A percentile compares a stretch with the other conserved stretches of the same genome.
These are phyloP conservation scores for Lamellibrachia columna DNA, from an alignment of 2,888 invertebrate genomes.

Conservation along the genomic window DNA sequence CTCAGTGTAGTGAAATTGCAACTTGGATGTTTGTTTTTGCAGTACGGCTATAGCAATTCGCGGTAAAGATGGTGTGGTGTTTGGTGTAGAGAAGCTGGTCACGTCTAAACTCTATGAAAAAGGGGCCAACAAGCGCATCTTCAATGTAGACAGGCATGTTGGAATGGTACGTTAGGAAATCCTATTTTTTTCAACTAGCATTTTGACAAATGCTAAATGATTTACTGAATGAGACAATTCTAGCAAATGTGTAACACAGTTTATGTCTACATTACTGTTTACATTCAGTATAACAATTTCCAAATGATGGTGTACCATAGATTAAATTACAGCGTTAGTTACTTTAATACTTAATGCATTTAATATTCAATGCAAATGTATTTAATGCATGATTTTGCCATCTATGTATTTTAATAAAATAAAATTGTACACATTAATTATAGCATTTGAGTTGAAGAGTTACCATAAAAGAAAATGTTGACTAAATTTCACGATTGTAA, in stretches of 20 bases:
- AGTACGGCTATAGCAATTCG: slow-evolving; percentile 91
- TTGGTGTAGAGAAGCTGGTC: slow-evolving; percentile 96
- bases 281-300: too few species aligned
- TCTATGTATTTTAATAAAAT: too few species aligned
- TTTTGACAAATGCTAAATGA: slow-evolving; percentile 3
- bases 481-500: background rate
- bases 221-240: background rate
- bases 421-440: too few species aligned
- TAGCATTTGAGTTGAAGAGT: background rate
- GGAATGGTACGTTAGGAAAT: slow-evolving; percentile 79
- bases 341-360: background rate
- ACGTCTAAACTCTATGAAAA: slow-evolving; percentile 92
- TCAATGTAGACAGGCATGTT: slow-evolving; percentile 91
- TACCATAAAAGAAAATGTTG: background rate
- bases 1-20: background rate
- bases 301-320: too few species aligned
- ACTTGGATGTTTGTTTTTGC: slow-evolving; percentile 25
- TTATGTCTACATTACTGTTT: background rate
- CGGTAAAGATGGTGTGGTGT: slow-evolving; percentile 95
- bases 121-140: slow-evolving; percentile 86
- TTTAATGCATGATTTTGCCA: too few species aligned
- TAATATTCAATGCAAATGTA: too few species aligned
- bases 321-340: too few species aligned
- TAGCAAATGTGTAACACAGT: background rate
- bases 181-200: slow-evolving; percentile 17